Conservation (phyloP, 2,113 vertebrate genomes). For the Antechinus flavipes region DNA sequence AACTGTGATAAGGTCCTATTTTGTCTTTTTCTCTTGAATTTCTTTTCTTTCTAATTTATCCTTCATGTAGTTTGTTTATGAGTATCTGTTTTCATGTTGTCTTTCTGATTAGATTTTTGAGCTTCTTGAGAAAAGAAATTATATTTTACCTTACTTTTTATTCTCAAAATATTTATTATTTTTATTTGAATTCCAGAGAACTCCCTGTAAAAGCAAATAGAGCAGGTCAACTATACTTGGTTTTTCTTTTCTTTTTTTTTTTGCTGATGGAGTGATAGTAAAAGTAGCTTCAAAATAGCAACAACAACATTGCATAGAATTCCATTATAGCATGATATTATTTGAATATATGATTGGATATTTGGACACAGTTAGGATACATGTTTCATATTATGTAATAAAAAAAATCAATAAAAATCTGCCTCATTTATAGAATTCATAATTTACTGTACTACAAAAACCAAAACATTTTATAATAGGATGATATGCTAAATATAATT, state of each 20-base stretch:
- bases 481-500: neutral
- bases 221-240: neutral
- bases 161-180: neutral
- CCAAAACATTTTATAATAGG: neutral
- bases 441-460: neutral
- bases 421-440: neutral
- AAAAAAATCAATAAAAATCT: neutral
- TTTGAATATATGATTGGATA: neutral
- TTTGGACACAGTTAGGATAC: neutral
- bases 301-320: neutral
- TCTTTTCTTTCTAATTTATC: no score
- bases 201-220: neutral
- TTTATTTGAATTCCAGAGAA: neutral
- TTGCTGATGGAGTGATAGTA: neutral
- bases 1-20: no score
- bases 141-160: no score
- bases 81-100: no score
- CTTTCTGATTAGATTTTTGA: no score
- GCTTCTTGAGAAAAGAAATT: no score
- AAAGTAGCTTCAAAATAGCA: neutral
- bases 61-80: no score
- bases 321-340: neutral
- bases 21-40: no score
- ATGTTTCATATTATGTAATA: neutral
- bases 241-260: neutral